These are phyloP conservation scores for Drosophila sordidula DNA, from an alignment of 2,888 invertebrate species.

Conservation along the genomic window DNA sequence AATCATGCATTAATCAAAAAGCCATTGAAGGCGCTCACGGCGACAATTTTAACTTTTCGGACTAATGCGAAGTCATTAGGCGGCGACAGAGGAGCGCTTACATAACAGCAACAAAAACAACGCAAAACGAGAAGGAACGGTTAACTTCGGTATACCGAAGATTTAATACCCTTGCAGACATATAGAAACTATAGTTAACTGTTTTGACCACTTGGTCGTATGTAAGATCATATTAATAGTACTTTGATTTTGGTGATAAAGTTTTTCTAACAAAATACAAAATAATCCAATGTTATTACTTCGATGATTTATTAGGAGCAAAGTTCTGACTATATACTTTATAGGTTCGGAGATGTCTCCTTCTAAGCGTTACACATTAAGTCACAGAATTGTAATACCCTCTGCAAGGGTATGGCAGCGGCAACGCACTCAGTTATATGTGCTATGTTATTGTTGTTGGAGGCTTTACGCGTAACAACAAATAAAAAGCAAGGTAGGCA, in stretches of 20 bases:
- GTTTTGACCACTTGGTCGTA: no score
- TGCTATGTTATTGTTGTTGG: slow-evolving; percentile 35
- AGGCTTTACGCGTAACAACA: slow-evolving; percentile 41
- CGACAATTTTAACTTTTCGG: slow-evolving; percentile 59
- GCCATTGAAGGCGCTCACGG: slow-evolving; percentile 65
- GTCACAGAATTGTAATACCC: background rate
- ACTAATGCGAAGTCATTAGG: slow-evolving; percentile 67
- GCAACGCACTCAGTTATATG: slow-evolving; percentile 36
- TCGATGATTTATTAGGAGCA: no score
- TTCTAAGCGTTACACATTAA: background rate
- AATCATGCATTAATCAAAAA: slow-evolving; percentile 76
- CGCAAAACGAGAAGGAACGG: background rate
- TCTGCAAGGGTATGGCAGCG: slow-evolving; percentile 6
- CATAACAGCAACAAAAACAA: slow-evolving; percentile 56
- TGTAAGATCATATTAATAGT: no score
- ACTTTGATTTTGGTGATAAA: no score
- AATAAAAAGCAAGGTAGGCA: slow-evolving; percentile 40
- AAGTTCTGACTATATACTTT: no score
- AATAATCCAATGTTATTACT: no score
- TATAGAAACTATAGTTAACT: no score
- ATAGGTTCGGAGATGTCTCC: no score
- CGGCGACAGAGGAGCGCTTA: slow-evolving; percentile 47
- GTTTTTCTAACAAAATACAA: no score
- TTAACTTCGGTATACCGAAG: background rate
- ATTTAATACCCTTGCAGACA: background rate